Evolutionary conservation across 2,888 invertebrate species (phyloP), one percentile per base, ranked within the genome.

Genomic region (Luperina testacea): DNA sequence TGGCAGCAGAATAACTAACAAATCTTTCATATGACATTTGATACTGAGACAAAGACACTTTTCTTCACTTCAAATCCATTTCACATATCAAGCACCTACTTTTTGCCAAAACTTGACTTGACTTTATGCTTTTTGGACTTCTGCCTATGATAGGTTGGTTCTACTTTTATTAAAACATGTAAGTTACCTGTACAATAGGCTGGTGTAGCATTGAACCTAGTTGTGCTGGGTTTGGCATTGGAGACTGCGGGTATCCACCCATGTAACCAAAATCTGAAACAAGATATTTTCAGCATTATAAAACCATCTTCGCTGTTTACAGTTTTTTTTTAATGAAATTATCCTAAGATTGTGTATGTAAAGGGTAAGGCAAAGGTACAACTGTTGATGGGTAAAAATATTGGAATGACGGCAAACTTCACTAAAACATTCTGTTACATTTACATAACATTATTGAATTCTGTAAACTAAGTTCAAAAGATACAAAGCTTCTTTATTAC

Each of bases 171-270:
- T 53, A 11, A 63, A 42, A 15, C 38, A 61, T 27, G 45, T 17
- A 48, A 45, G 13, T 76, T 72, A 96, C 97, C 94, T 97, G 97
- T 27, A 97, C 96, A 84, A 97, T 92, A 73, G 97, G 97, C 81
- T 97, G 97, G 76, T 96, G 96, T 13, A 97, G 86, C 96, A 97
- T 97, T 63, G 94, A 93, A 0, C 96, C 94, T 27, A 97, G 87
- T 75, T 96, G 96, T 63, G 94, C 93, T 1, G 95, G 94, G 20
- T 94, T 92, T 2, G 93, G 91, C 89, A 95, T 91, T 0, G 95
- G 92, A 27, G 93, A 78, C 75, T 94, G 95, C 0, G 92, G 89
- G 84, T 90, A 95, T 4, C 93, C 94, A 78, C 90, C 90, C 89
- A 92, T 92, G 81, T 93, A 95, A 8, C 93, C 93, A 91, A 91